Conservation (phyloP, 2,888 invertebrate species). For the Sarcophaga carnaria region DNA sequence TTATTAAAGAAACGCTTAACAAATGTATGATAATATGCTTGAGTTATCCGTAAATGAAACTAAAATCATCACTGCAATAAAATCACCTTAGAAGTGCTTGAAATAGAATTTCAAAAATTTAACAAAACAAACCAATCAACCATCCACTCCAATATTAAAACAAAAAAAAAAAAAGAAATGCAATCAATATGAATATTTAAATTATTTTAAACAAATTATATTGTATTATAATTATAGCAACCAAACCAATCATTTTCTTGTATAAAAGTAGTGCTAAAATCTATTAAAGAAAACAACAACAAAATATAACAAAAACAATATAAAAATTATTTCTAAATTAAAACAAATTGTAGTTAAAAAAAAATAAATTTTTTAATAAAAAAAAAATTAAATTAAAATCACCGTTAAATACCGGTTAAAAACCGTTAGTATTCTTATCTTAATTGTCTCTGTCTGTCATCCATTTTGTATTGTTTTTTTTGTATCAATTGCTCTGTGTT, state of each 20-base stretch:
- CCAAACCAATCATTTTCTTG: neutral
- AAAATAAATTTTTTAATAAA: neutral
- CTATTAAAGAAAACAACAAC: neutral
- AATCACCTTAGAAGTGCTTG: slow-evolving; percentile 17
- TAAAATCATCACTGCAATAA: neutral
- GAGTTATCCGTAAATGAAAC: neutral
- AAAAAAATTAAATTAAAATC: slow-evolving; percentile 19
- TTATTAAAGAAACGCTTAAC: neutral
- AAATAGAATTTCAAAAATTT: neutral
- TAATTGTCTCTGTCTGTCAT: slow-evolving; percentile 17
- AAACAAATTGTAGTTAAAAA: slow-evolving; percentile 7
- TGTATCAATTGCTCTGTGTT: neutral
- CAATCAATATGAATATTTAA: slow-evolving; percentile 1
- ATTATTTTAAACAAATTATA: too few species aligned
- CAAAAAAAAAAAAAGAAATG: neutral
- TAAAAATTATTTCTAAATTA: neutral
- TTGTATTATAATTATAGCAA: too few species aligned
- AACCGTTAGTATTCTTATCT: neutral
- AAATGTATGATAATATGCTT: slow-evolving; percentile 21
- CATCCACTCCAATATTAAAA: neutral
- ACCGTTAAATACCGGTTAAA: slow-evolving; percentile 33
- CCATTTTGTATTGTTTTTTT: neutral
- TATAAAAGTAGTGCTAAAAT: slow-evolving; percentile 16
- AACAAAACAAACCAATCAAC: neutral
- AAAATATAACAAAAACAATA: neutral